Evolutionary conservation across 2,888 invertebrate genomes (phyloP).

Genomic region (Caenorhabditis uteleia): DNA sequence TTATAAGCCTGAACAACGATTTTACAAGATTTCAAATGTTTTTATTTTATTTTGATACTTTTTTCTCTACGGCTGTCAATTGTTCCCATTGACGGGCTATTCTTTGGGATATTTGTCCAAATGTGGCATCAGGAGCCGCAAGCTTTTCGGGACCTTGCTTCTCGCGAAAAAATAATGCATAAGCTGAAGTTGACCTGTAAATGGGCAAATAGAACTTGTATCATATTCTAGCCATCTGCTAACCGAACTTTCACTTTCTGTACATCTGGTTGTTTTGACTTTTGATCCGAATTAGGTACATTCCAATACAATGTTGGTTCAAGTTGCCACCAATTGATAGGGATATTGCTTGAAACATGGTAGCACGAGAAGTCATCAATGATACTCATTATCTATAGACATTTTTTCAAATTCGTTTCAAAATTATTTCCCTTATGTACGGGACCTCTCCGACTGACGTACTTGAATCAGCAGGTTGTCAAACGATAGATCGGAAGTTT

Average conservation of each 20-base stretch:
- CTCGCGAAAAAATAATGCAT: slow-evolving; percentile 34
- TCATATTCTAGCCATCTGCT: too few relatives aligned
- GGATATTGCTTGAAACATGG: slow-evolving; percentile 5
- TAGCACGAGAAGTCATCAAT: slow-evolving; percentile 22
- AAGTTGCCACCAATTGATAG: slow-evolving; percentile 22
- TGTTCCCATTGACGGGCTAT: slow-evolving; percentile 31
- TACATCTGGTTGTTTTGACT: neutral
- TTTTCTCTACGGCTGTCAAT: slow-evolving; percentile 15
- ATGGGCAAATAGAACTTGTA: too few relatives aligned
- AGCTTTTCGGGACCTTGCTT: slow-evolving; percentile 14
- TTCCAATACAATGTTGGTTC: slow-evolving; percentile 16
- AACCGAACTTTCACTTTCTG: slow-evolving; percentile 18
- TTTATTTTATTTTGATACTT: neutral
- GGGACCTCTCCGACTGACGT: slow-evolving; percentile 39
- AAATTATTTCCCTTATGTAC: too few relatives aligned
- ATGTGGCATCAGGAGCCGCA: slow-evolving; percentile 4
- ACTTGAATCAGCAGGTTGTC: slow-evolving; percentile 34
- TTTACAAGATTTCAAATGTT: neutral
- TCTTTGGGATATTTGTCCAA: slow-evolving; percentile 26
- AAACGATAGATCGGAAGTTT: slow-evolving; percentile 34
- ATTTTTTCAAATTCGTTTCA: neutral
- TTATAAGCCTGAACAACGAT: slow-evolving; percentile 15
- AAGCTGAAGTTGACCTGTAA: slow-evolving; percentile 27
- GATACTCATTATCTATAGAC: neutral
- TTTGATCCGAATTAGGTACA: neutral